Evolutionary conservation across 2,113 vertebrate species (phyloP), one percentile per base, ranked within the genome.

Genomic region (Anoplopoma fimbria): DNA sequence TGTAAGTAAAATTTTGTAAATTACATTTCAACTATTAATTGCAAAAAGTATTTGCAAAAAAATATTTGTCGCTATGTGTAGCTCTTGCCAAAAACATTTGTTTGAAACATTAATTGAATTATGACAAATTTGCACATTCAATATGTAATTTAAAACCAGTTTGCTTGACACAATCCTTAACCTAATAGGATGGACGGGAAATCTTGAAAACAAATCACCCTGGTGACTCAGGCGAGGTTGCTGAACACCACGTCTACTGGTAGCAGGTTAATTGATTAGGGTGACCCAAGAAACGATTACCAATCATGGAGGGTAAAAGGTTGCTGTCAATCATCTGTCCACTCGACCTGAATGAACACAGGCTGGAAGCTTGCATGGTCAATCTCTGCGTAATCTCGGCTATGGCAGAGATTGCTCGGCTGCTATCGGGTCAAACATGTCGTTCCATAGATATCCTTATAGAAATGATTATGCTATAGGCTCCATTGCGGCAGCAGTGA

Each of bases 211-310:
- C 71, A 69, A 53, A 89, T 82, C 63, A 74, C 36, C 62, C 51
- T 21, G 81, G 34, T 75, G 76, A 84, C 70, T 90, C 68, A 38
- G n/a, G 31, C 42, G 7, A 77, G 86, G 71, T 65, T 91, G 83
- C 85, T 86, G 85, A 91, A 77, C 9, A n/a, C 61, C 77, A 90
- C 65, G 53, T 53, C 79, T 60, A 60, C 79, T 83, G 86, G 87
- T 86, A 91, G 82, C 61, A 62, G 91, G 90, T 90, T 94, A 91
- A 94, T 93, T 94, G 87, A 94, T 93, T 91, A 91, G 89, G 70
- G 83, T 87, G 85, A 91, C 91, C 93, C 4, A 12, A 69, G 78
- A 76, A 94, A 92, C 83, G 91, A 94, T 94, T 93, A 93, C 87
- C 91, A 92, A 91, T 94, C 87, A 82, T 42, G n/a, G 82, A 53